A percentile compares a stretch with the other conserved stretches of the same genome.
Evolutionary conservation across 2,113 vertebrate genomes (phyloP).

Genomic region (Ochotona princeps): DNA sequence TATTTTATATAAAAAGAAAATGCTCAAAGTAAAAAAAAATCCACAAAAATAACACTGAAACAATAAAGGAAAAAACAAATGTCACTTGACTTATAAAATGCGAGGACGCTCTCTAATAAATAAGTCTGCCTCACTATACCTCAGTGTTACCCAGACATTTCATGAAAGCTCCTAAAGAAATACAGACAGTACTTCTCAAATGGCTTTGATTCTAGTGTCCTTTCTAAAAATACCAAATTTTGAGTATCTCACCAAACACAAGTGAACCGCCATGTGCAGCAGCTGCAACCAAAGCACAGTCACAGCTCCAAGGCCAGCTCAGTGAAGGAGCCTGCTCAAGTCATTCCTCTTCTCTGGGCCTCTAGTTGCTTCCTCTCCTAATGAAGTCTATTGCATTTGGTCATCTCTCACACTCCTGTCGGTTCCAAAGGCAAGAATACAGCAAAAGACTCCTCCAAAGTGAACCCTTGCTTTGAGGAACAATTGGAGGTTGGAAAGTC

Average conservation of each 20-base stretch:
- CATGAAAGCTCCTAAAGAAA: slow-evolving; percentile 14
- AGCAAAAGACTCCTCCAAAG: background rate
- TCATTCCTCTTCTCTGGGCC: background rate
- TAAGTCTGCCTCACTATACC: slow-evolving; percentile 29
- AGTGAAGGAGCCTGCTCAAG: background rate
- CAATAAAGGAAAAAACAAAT: background rate
- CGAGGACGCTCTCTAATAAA: slow-evolving; percentile 38
- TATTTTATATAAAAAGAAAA: background rate
- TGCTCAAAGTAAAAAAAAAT: background rate
- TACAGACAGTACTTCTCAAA: background rate
- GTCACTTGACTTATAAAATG: background rate
- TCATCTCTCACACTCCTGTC: background rate
- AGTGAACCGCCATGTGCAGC: background rate
- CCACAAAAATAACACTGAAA: background rate
- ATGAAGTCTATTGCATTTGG: background rate
- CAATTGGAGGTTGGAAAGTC: background rate
- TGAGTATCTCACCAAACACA: slow-evolving; percentile 1
- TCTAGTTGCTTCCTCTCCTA: background rate
- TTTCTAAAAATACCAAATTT: background rate
- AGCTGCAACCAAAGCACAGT: background rate
- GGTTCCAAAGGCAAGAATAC: background rate
- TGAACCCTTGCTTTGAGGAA: background rate
- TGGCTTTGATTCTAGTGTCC: background rate
- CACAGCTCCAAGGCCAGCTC: background rate
- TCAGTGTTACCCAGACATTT: background rate